Evolutionary conservation across 1,140 invertebrate species (phyloP), one percentile per base, ranked within the genome.

Genomic region (Euwallacea fornicatus): DNA sequence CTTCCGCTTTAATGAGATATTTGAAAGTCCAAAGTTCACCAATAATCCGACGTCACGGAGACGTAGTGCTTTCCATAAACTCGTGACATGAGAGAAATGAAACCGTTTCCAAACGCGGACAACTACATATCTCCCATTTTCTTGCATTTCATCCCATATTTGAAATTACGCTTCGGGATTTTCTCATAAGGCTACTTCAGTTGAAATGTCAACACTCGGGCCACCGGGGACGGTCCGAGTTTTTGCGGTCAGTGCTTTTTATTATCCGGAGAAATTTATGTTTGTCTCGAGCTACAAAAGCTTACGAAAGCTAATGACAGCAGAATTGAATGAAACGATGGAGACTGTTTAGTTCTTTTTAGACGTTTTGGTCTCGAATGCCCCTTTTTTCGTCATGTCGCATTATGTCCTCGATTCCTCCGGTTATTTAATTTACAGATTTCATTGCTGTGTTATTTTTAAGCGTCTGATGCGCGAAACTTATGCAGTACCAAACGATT

Each of bases 171-270:
- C 42, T 66, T 66, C 58, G 41, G 53, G 64, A 66, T 66, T 66
- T 66, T 66, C 64, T 66, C 64, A 66, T 66, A 66, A 58, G 42
- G 50, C 64, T 66, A 66, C 64, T 66, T 66, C 54, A 66, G 64
- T 66, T 56, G 64, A 66, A 66, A 66, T 66, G 64, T 56, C 64
- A 66, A 66, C 64, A 66, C 64, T 55, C 33, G 41, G 64, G 63
- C 42, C 64, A 66, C 64, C 58, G 54, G 64, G 64, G 64, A 66
- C 33, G 53, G 64, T 13, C 64, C 64, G 53, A 66, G 53, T 55
- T 66, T 66, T 66, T 66, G 64, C 64, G 64, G 64, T 66, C 64
- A 66, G 53, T 66, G 64, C 64, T 66, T 66, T 66, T 66, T 66
- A 66, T 66, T 66, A 53, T 41, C 64, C 64, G 58, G 64, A 66